A percentile compares a stretch with the other conserved stretches of the same genome.
phyloP scores from a whole-genome alignment of 2,113 vertebrate genomes.

The Phainopepla nitens region DNA sequence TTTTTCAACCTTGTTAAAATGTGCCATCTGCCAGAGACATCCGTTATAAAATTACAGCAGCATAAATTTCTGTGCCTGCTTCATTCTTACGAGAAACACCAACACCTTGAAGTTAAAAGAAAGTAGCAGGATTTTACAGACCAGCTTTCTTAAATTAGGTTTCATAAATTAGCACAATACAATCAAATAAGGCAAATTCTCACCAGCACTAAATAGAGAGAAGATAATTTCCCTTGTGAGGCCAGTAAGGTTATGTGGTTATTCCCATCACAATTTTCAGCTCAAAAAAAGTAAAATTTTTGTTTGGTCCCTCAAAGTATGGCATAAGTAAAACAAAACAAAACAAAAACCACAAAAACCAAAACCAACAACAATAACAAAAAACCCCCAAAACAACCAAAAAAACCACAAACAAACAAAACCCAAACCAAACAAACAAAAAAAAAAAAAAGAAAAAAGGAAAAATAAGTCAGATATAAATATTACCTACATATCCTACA shows the following conservation, averaged over 20 bases:
- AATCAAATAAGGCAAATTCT: background rate
- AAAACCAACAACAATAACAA: too few relatives aligned
- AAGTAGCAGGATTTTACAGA: background rate
- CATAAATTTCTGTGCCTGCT: background rate
- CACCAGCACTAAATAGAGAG: background rate
- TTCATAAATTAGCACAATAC: background rate
- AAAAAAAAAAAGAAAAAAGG: background rate
- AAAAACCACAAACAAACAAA: too few relatives aligned
- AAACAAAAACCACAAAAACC: too few relatives aligned
- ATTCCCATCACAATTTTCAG: background rate
- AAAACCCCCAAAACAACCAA: too few relatives aligned
- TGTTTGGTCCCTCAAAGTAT: background rate
- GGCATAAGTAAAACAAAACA: background rate
- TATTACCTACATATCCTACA: background rate
- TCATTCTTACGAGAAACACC: background rate
- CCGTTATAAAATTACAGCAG: background rate
- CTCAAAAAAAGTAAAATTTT: background rate
- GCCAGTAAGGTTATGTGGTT: background rate
- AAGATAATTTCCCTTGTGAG: background rate
- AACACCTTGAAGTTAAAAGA: slow-evolving; percentile 12
- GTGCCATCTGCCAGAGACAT: slow-evolving; percentile 32
- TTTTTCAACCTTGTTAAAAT: slow-evolving; percentile 7
- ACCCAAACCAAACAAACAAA: too few relatives aligned
- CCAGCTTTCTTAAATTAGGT: background rate
- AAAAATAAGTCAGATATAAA: fast-evolving